Conservation (phyloP, 2,797 vertebrate genomes). For the Gephyroberyx darwinii region DNA sequence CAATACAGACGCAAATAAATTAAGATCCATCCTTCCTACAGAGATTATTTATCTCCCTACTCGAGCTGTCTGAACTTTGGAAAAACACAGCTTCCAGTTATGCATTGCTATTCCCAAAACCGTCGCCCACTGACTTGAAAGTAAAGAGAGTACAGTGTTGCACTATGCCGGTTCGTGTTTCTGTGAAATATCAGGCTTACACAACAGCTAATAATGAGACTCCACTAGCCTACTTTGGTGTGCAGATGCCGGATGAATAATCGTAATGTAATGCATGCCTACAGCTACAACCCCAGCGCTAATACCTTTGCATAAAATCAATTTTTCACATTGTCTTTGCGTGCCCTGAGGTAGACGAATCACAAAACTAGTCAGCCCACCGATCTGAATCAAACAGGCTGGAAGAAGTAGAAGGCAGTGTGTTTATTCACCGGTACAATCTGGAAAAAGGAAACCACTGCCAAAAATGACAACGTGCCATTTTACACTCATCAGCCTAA, state of each 20-base stretch:
- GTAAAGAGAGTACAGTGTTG: slow-evolving; percentile 32
- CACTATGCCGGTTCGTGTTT: slow-evolving; percentile 15
- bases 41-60: slow-evolving; percentile 69
- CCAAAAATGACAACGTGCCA: slow-evolving; percentile 33
- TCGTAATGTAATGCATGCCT: slow-evolving; percentile 62
- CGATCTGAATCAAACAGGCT: slow-evolving; percentile 59
- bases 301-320: slow-evolving; percentile 72
- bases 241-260: slow-evolving; percentile 51
- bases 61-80: slow-evolving; percentile 62
- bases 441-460: slow-evolving; percentile 43
- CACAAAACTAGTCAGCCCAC: slow-evolving; percentile 62
- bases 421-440: slow-evolving; percentile 16
- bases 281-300: slow-evolving; percentile 58
- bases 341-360: slow-evolving; percentile 58
- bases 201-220: slow-evolving; percentile 50
- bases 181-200: slow-evolving; percentile 34
- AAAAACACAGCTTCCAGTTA: slow-evolving; percentile 50
- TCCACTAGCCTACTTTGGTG: slow-evolving; percentile 47
- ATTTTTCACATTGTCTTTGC: slow-evolving; percentile 65
- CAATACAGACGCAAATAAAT: slow-evolving; percentile 72
- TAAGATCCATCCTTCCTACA: slow-evolving; percentile 67
- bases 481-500: slow-evolving; percentile 51
- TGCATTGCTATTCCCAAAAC: slow-evolving; percentile 55
- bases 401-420: slow-evolving; percentile 33
- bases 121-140: slow-evolving; percentile 45